These are phyloP conservation scores for Eristalis pertinax DNA, from an alignment of 2,888 invertebrate species.

Conservation along the genomic window DNA sequence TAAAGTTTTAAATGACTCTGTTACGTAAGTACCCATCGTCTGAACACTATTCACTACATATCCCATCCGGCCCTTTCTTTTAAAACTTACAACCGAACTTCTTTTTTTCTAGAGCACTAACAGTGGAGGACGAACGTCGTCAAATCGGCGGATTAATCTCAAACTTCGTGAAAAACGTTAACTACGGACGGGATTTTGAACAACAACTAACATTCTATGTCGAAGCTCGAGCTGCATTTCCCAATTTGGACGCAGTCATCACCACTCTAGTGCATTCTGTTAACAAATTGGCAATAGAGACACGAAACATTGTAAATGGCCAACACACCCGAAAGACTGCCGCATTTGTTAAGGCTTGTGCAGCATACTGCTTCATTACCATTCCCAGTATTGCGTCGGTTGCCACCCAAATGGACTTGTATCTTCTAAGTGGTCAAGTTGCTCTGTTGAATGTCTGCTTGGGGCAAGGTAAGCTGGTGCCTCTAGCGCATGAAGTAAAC, in stretches of 20 bases:
- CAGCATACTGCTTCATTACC: conserved; percentile 97
- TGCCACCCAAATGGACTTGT: conserved; percentile 90
- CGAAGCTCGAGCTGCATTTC: conserved; percentile 93
- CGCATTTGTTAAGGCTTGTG: conserved; percentile 95
- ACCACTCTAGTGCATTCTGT: conserved; percentile 94
- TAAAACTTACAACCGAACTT: too few relatives aligned
- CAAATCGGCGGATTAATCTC: conserved; percentile 92
- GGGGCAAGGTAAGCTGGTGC: conserved; percentile 88
- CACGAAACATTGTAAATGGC: conserved; percentile 86
- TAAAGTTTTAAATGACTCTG: conserved; percentile 94
- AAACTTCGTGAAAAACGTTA: conserved; percentile 89
- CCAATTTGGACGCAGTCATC: conserved; percentile 94
- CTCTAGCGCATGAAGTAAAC: neutral
- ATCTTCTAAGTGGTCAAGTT: conserved; percentile 93
- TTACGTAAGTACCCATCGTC: conserved; percentile 86
- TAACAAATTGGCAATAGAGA: conserved; percentile 89
- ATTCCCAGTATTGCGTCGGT: conserved; percentile 95
- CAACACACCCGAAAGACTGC: conserved; percentile 90
- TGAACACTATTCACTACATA: neutral
- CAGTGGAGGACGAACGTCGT: conserved; percentile 95
- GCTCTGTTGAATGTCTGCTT: conserved; percentile 94
- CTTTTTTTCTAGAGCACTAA: conserved; percentile 87
- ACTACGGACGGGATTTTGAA: conserved; percentile 93
- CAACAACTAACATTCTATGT: conserved; percentile 96
- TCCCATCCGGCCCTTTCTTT: neutral